Conservation (phyloP, 2,888 invertebrate genomes). For the Sphaerophoria rueppellii region DNA sequence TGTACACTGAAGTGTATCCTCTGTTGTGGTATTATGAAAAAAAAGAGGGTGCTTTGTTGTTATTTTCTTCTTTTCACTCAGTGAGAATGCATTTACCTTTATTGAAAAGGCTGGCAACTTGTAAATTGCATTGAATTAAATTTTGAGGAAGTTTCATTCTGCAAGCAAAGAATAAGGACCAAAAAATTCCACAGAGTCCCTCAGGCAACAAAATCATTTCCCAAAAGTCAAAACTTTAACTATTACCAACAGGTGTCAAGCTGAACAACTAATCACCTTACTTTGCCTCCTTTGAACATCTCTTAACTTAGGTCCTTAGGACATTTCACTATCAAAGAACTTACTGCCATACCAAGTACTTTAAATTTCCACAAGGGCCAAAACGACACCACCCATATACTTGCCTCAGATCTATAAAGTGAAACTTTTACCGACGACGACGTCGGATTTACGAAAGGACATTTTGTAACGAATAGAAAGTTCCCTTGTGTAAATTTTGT, state of each 20-base stretch:
- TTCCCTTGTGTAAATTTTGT: neutral
- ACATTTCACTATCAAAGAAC: slow-evolving; percentile 17
- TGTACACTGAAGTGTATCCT: neutral
- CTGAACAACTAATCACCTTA: slow-evolving; percentile 17
- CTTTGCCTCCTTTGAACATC: slow-evolving; percentile 5
- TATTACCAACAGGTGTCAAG: slow-evolving; percentile 22
- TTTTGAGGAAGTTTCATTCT: too few species aligned
- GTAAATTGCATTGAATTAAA: too few species aligned
- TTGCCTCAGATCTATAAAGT: neutral
- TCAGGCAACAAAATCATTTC: neutral
- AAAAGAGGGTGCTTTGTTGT: too few species aligned
- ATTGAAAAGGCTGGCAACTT: too few species aligned
- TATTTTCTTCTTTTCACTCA: too few species aligned
- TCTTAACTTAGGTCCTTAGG: neutral
- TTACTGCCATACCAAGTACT: slow-evolving; percentile 30
- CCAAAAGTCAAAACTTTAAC: slow-evolving; percentile 7
- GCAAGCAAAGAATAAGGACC: too few species aligned
- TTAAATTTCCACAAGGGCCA: slow-evolving; percentile 39
- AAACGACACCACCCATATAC: neutral
- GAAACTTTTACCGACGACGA: neutral
- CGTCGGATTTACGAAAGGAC: slow-evolving; percentile 1
- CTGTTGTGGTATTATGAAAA: too few species aligned
- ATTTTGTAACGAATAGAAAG: slow-evolving; percentile 10
- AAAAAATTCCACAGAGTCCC: too few species aligned
- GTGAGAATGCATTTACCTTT: too few species aligned